Evolutionary conservation across 2,113 vertebrate species (phyloP), one percentile per base, ranked within the genome.

Genomic region (Myrmophylax atrothorax): DNA sequence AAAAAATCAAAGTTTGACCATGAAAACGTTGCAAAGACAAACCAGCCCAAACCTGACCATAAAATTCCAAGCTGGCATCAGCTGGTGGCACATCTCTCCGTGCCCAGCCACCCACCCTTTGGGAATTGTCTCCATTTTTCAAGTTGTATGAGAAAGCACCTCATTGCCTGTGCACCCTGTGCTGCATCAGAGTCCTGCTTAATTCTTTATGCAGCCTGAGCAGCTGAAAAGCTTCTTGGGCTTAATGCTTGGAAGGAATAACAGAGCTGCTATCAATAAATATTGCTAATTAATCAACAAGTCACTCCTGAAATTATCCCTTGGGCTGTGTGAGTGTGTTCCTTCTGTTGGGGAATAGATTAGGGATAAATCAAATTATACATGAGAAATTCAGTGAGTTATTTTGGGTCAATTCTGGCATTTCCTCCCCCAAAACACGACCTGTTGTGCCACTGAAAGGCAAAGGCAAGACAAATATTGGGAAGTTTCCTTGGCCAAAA

Each of bases 41-140:
- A 81, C 29, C 52, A 47, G 59, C 24, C 7, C 50, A n/a, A 81
- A 29, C 22, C 64, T 31, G 52, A 12, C 1, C 1, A 0, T 15
- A 17, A 28, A 23, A 53, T 47, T 14, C 63, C 40, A 22, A 31
- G 20, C 24, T 52, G 40, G 18, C 10, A 2, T 10, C 59, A 4
- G 37, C 40, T 2, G 26, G 16, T 7, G 49, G 6, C 12, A 50
- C 0, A 1, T 6, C 12, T 53, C 13, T 0, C 17, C 19, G 25
- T 40, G 13, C 59, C 18, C 2, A 4, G 20, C 22, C 26, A 20
- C 42, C 35, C 31, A 3, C 18, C 28, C 44, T 12, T 10, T 20
- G 53, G 33, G 40, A 90, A 90, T 18, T 5, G 2, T 29, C 24
- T 10, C 72, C 4, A 0, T 17, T 38, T 31, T 20, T 28, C 8